Evolutionary conservation across 2,113 vertebrate genomes (phyloP), one percentile per base, ranked within the genome.

Genomic region (Petroica traversi): DNA sequence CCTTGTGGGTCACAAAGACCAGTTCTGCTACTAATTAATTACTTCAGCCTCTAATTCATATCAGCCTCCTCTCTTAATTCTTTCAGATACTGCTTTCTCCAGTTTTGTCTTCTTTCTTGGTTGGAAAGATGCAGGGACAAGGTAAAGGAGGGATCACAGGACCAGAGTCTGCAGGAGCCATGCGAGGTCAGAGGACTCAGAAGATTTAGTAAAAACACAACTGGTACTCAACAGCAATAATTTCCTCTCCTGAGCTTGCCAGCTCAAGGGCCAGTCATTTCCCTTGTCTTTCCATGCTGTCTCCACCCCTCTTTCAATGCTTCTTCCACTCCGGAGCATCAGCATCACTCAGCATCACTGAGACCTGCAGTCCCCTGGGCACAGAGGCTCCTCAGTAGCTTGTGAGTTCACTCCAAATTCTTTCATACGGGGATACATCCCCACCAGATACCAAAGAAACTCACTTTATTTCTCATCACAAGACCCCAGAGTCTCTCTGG

Each of bases 401-500:
- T 54, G 2, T 23, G 26, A 89, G 34, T 46, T 25, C 14, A n/a
- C 14, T 23, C 23, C 18, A 69, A 58, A 69, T 18, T 19, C 41
- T 71, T 73, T 68, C 49, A 54, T 73, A 66, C 1, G 46, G 34
- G 9, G 18, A 12, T 1, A 6, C 12, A 43, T 46, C 64, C 46
- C 55, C 71, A 25, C 2, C n/a, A 71, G 29, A 6, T 12, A 36
- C 4, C 1, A 0, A 3, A 49, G 28, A 16, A 79, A 25, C 40
- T 31, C 31, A 9, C 45, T 90, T 88, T 38, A 31, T 75, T 48
- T 86, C 46, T 45, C 51, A 86, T 54, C 20, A 45, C 8, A 20
- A 58, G 17, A 17, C 45, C n/a, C 49, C 12, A 26, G 14, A 62
- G 16, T 67, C 18, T 63, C 57, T 81, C 28, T 54, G 61, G 55